Base-by-base conservation (phyloP, 2,797 vertebrate genomes). In the Allobates femoralis region DNA sequence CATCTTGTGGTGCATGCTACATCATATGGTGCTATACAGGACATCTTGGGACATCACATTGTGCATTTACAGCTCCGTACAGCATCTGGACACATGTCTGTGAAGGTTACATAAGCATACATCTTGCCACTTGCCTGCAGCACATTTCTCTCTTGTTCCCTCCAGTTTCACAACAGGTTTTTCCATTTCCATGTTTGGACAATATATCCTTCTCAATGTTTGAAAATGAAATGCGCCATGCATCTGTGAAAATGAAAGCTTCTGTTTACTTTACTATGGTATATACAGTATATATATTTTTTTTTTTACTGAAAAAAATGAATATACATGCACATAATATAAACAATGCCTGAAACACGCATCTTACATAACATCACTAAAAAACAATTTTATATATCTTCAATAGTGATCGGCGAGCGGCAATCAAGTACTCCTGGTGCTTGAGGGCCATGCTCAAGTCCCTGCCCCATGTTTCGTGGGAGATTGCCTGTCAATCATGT, bases 171-270 rank as follows among this genome's bases (percentile, higher is more conserved):
- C 94, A 96, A 89, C 94, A 96, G 14, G 92, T 96, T 93, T 92
- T 96, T 62, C 79, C 90, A 89, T 93, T 90, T 71, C 96, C 96
- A 37, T 96, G 95, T 86, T 92, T 92, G 19, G 73, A 91, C 87
- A 96, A 90, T 86, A 95, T 92, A 58, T 82, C 2, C 90, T 95
- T 96, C 92, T 96, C 94, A 89, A 93, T 89, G 86, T 94, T 90
- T 90, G 93, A 96, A 87, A 96, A 97, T 23, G 93, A 96, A 28
- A 96, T 94, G 71, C 94, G 93, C 93, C 93, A 95, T 21, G 93
- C 95, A 81, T 96, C 91, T 94, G 89, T 28, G 19, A 79, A 83
- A 81, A 64, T 26, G 50, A 73, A 75, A 74, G 32, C 26, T 19
- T 16, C 34, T 0, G 16, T 5, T 0, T 50, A 19, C 18, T 55